These are phyloP conservation scores for Vollenhovia emeryi DNA, from an alignment of 1,140 invertebrate genomes.

Conservation along the genomic window DNA sequence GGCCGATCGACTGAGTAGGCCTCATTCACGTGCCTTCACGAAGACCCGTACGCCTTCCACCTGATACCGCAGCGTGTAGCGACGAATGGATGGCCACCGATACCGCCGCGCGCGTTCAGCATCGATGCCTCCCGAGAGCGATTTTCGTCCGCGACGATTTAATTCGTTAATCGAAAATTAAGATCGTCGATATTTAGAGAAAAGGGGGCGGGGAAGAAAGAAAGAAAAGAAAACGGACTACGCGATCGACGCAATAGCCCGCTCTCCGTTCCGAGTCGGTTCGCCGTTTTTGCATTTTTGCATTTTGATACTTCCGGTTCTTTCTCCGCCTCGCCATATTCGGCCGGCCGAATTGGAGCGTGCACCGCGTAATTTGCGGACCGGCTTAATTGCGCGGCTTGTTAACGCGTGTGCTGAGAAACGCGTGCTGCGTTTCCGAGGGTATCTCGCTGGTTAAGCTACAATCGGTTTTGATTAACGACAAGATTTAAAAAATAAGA, in stretches of 20 bases:
- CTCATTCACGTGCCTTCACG: slow-evolving; percentile 70
- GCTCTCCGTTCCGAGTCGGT: slow-evolving; percentile 45
- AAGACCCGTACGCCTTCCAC: slow-evolving; percentile 70
- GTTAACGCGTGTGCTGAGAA: slow-evolving; percentile 38
- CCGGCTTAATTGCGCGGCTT: slow-evolving; percentile 50
- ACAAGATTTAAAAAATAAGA: slow-evolving; percentile 14
- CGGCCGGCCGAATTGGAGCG: slow-evolving; percentile 49
- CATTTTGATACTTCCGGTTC: slow-evolving; percentile 57
- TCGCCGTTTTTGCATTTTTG: slow-evolving; percentile 53
- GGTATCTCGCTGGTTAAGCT: neutral
- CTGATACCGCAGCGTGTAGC: slow-evolving; percentile 63
- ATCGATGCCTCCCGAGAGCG: neutral
- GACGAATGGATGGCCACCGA: slow-evolving; percentile 30
- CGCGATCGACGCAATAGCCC: slow-evolving; percentile 4
- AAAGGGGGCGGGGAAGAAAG: neutral
- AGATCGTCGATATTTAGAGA: neutral
- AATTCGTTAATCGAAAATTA: neutral
- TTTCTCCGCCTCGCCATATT: slow-evolving; percentile 31
- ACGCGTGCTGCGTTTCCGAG: slow-evolving; percentile 24
- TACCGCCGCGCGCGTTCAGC: neutral
- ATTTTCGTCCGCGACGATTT: neutral
- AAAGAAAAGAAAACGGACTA: neutral
- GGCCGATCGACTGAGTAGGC: slow-evolving; percentile 67
- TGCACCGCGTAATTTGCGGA: slow-evolving; percentile 49
- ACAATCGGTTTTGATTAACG: slow-evolving; percentile 2